phyloP scores from a whole-genome alignment of 2,797 vertebrate genomes.

The Cheirogaleus major region DNA sequence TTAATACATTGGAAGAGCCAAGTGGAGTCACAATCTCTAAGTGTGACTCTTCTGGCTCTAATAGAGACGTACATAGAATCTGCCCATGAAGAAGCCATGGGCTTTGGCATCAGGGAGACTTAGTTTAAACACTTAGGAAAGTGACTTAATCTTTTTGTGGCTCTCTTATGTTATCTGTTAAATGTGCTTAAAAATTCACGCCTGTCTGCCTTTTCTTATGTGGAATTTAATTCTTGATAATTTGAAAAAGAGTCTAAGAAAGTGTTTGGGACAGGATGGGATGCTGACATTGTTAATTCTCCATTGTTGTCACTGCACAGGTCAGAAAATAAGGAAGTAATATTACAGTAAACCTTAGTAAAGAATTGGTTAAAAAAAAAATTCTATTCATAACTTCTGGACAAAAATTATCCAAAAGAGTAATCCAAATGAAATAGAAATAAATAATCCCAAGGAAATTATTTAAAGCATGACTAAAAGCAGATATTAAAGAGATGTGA shows the following conservation, averaged over 20 bases:
- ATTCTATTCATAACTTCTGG: background rate
- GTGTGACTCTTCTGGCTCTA: rapidly evolving
- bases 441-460: background rate
- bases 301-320: background rate
- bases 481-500: background rate
- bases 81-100: background rate
- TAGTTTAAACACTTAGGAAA: background rate
- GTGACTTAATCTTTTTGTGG: background rate
- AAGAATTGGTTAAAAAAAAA: background rate
- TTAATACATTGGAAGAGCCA: background rate
- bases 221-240: background rate
- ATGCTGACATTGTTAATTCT: background rate
- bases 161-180: background rate
- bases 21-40: background rate
- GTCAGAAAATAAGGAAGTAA: background rate
- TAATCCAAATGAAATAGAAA: background rate
- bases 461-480: background rate
- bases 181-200: background rate
- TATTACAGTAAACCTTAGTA: background rate
- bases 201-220: background rate
- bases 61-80: background rate
- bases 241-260: background rate
- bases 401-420: background rate
- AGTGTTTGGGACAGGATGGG: background rate
- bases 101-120: background rate